A percentile compares a stretch with the other conserved stretches of the same genome.
phyloP scores from a whole-genome alignment of 2,888 invertebrate genomes.

The Brachypterus glaber region DNA sequence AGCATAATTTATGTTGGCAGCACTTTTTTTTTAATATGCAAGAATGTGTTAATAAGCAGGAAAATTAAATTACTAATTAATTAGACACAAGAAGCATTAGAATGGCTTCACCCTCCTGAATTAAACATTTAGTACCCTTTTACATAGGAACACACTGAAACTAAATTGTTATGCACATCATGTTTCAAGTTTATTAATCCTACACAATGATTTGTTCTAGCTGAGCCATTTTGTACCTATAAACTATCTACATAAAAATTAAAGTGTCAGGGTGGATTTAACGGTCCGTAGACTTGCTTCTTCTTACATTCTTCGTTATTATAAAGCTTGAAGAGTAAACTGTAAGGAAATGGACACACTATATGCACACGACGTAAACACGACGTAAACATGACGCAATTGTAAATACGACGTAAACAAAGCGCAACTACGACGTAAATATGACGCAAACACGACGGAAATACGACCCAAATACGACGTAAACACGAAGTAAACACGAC shows the following conservation, averaged over 20 bases:
- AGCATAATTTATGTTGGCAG: slow-evolving; percentile 4
- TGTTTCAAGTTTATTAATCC: slow-evolving; percentile 22
- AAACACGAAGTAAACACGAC: no score
- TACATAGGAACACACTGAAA: slow-evolving; percentile 6
- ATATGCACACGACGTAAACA: no score
- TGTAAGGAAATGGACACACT: no score
- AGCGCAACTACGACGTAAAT: no score
- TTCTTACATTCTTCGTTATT: no score
- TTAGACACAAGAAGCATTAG: slow-evolving; percentile 11
- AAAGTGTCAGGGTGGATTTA: no score
- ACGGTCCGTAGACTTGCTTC: no score
- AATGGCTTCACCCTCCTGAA: slow-evolving; percentile 9
- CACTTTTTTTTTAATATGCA: slow-evolving; percentile 7
- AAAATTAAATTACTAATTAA: slow-evolving; percentile 12
- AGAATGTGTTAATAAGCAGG: slow-evolving; percentile 10
- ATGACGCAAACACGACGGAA: no score
- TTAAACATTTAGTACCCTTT: slow-evolving; percentile 4
- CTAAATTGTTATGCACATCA: slow-evolving; percentile 23
- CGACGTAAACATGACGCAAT: no score
- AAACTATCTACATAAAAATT: slow-evolving; percentile 3
- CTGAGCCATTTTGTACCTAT: slow-evolving; percentile 3
- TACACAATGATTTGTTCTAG: slow-evolving; percentile 19
- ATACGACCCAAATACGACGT: no score
- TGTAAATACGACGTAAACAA: no score
- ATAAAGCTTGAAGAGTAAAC: no score